Evolutionary conservation across 2,888 invertebrate genomes (phyloP).

Genomic region (Lycocerus yunnanus): DNA sequence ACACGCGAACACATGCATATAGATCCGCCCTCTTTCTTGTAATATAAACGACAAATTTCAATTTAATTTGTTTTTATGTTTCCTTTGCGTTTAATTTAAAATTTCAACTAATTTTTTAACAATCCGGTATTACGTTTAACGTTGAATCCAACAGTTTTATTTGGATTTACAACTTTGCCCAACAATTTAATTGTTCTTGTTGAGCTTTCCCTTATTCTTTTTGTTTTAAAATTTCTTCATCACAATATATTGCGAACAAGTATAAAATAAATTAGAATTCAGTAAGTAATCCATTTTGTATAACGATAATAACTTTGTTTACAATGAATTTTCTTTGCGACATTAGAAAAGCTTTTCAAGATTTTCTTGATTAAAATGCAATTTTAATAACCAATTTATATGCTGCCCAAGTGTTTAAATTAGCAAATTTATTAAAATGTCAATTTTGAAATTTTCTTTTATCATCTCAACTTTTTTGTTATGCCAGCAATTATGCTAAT

Average conservation of each 20-base stretch:
- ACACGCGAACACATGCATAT: slow-evolving; percentile 15
- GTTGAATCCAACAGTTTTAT: neutral
- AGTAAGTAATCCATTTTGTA: neutral
- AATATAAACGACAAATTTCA: neutral
- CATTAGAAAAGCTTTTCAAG: neutral
- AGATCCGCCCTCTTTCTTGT: neutral
- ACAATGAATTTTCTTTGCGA: neutral
- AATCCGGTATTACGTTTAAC: neutral
- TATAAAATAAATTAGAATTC: neutral
- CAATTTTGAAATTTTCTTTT: neutral
- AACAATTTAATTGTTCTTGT: neutral
- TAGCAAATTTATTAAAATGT: slow-evolving; percentile 1
- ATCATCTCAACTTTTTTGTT: neutral
- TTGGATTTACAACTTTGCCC: neutral
- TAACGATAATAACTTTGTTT: neutral
- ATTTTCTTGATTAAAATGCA: neutral
- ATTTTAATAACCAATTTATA: slow-evolving; percentile 3
- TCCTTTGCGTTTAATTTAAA: neutral
- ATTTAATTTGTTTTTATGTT: neutral
- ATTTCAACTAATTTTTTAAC: neutral
- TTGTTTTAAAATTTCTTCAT: neutral
- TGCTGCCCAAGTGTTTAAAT: neutral
- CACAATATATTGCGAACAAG: neutral
- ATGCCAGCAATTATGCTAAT: neutral
- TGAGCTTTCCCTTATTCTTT: neutral